These are phyloP conservation scores for Eupithecia insigniata DNA, from an alignment of 2,888 invertebrate genomes.

Conservation along the genomic window DNA sequence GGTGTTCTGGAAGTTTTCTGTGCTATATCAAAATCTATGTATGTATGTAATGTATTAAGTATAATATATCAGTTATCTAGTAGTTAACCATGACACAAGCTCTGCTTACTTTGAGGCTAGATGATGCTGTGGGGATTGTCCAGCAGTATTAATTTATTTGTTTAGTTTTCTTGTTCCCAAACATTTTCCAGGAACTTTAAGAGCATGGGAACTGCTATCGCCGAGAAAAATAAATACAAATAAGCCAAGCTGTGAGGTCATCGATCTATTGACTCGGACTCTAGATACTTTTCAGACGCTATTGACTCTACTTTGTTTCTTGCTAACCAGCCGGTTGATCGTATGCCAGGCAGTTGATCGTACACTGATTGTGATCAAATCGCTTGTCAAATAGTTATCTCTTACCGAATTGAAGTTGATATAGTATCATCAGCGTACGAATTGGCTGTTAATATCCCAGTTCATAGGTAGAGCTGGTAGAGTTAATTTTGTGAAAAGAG, in stretches of 20 bases:
- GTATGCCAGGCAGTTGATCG: background rate
- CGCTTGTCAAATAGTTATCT: slow-evolving; percentile 1
- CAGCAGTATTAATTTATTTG: background rate
- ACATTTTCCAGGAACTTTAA: slow-evolving; percentile 60
- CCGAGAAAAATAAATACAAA: slow-evolving; percentile 70
- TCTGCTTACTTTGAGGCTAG: too few relatives aligned
- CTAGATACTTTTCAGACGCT: slow-evolving; percentile 38
- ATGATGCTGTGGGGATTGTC: background rate
- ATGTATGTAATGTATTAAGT: too few relatives aligned
- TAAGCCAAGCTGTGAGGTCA: slow-evolving; percentile 57
- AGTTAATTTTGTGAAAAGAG: background rate
- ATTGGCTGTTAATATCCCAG: background rate
- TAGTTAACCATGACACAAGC: background rate
- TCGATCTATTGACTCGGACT: slow-evolving; percentile 64
- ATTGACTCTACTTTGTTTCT: slow-evolving; percentile 55
- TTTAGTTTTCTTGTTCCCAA: background rate
- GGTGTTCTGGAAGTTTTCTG: too few relatives aligned
- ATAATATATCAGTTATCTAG: background rate
- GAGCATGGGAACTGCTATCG: slow-evolving; percentile 63
- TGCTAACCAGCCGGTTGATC: background rate
- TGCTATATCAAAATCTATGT: too few relatives aligned
- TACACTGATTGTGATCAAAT: background rate
- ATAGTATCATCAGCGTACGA: background rate
- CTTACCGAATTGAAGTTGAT: background rate
- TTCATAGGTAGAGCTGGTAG: background rate